Base-by-base conservation (phyloP, 2,113 vertebrate genomes). In the Anguilla japonica region DNA sequence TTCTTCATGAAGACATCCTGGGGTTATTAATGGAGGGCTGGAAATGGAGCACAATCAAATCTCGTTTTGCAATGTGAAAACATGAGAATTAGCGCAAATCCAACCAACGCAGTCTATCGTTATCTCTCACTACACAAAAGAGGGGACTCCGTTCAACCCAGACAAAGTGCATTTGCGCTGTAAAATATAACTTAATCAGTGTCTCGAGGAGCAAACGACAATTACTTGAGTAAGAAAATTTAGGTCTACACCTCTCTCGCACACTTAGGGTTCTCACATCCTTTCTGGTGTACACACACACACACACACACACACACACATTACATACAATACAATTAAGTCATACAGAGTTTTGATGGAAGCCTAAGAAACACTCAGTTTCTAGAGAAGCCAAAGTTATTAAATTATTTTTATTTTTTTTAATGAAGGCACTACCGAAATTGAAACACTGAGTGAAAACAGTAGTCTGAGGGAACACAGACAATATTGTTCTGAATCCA, bases 31-130 rank as follows among this genome's bases (percentile, higher is more conserved):
- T 87, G 41, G 43, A 57, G 57, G 82, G 84, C 71, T 40, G 60
- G 81, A 57, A 87, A 86, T 87, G 41, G 43, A 57, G 57, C 56
- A 39, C 39, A 88, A 86, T 90, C 84, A 79, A 87, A 84, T 82
- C 57, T 80, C 83, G 81, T 60, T 87, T 85, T 85, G 53, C 40
- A 80, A 83, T 71, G 81, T 86, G 80, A 43, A 86, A 53, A 83
- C 56, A 87, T 86, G 34, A 78, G 85, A 88, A 81, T 79, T 46
- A 82, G 75, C 60, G 84, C 46, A 78, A 78, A 40, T 79, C 81
- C 60, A 39, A 41, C 39, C 63, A 57, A 75, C 57, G 18, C 50
- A 83, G n/a, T 14, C 82, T 3, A 15, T 60, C 81, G 87, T 41
- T 41, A 83, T 46, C 50, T 67, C 40, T 43, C 67, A 26, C 22